A percentile compares a stretch with the other conserved stretches of the same genome.
Evolutionary conservation across 1,140 invertebrate species (phyloP).

Genomic region (Drosophila subobscura): DNA sequence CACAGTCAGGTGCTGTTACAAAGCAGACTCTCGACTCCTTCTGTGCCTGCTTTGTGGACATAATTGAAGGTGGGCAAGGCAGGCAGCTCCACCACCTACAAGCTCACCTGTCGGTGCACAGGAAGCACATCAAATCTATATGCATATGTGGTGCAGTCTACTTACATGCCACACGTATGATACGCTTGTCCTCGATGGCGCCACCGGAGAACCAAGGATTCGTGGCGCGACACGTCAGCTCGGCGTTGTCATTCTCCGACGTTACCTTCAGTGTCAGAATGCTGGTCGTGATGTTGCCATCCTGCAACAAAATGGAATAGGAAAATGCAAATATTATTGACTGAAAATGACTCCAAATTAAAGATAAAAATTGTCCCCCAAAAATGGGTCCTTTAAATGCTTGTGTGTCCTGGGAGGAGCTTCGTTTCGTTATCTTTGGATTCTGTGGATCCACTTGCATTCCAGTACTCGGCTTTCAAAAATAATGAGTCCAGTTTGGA

Average conservation of each 20-base stretch:
- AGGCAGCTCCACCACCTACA: not conserved
- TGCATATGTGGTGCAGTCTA: conserved; percentile 66
- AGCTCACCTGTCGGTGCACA: conserved; percentile 28
- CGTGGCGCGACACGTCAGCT: conserved; percentile 93
- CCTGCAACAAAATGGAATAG: conserved; percentile 64
- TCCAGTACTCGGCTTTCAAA: conserved; percentile 12
- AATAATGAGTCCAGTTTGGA: conserved; percentile 56
- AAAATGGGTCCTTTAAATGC: not conserved
- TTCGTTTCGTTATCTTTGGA: not conserved
- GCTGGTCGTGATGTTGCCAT: conserved; percentile 89
- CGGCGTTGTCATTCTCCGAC: conserved; percentile 91
- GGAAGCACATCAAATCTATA: conserved; percentile 5
- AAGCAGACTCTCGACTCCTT: conserved; percentile 3
- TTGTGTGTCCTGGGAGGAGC: not conserved
- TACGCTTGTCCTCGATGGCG: conserved; percentile 90
- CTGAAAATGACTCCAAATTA: not conserved
- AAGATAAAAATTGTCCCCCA: not conserved
- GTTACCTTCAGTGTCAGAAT: conserved; percentile 89
- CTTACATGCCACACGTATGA: conserved; percentile 93
- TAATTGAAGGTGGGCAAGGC: conserved; percentile 39
- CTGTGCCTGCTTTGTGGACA: conserved; percentile 20
- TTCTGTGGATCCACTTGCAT: conserved; percentile 18
- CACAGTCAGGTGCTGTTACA: not conserved
- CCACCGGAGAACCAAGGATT: conserved; percentile 94
- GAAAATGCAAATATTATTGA: not conserved